phyloP scores from a whole-genome alignment of 1,140 invertebrate species.

The Eriocheir sinensis region DNA sequence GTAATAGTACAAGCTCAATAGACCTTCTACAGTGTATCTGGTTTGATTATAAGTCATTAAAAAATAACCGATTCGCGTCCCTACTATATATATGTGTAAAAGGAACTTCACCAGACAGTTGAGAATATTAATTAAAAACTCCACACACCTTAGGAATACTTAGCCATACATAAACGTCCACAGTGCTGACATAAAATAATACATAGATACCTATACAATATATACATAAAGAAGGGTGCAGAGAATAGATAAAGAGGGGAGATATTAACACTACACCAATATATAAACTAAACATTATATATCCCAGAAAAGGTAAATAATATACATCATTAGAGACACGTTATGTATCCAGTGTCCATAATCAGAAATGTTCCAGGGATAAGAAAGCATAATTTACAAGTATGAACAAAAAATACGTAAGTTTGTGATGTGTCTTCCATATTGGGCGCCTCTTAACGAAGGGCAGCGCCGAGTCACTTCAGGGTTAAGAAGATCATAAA shows the following conservation, averaged over 20 bases:
- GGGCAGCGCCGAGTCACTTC: too few species aligned
- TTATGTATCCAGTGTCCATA: too few species aligned
- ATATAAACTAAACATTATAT: not conserved
- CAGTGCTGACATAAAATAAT: too few species aligned
- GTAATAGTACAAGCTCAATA: not conserved
- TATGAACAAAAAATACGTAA: not conserved
- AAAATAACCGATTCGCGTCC: not conserved
- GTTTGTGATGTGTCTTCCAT: too few species aligned
- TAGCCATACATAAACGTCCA: too few species aligned
- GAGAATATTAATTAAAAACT: too few species aligned
- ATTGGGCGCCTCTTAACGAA: not conserved
- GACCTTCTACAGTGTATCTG: conserved; percentile 30
- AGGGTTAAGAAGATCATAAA: too few species aligned
- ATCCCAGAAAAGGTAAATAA: too few species aligned
- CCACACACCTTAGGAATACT: too few species aligned
- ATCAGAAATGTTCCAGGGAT: not conserved
- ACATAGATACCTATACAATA: not conserved
- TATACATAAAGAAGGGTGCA: not conserved
- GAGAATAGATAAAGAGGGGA: not conserved
- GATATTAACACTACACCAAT: not conserved
- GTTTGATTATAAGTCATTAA: not conserved
- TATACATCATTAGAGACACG: too few species aligned
- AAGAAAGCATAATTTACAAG: not conserved
- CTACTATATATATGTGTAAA: too few species aligned
- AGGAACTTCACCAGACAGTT: too few species aligned